These are phyloP conservation scores for Holcopasites calliopsidis DNA, from an alignment of 1,140 invertebrate genomes.

Conservation along the genomic window DNA sequence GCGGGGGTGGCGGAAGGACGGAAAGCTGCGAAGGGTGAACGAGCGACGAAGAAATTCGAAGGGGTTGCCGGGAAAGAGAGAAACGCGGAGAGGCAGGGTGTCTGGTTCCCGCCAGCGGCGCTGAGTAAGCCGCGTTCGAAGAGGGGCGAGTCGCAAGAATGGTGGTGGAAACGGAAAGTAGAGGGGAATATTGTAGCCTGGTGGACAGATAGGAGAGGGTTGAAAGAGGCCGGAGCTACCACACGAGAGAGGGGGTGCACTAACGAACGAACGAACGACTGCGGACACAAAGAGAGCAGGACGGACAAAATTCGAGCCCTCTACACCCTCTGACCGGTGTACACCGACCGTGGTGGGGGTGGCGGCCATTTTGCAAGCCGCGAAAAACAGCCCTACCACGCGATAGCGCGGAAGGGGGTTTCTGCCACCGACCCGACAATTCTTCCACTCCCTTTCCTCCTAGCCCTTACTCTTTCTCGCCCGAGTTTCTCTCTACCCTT, in stretches of 20 bases:
- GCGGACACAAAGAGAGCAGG: constrained; percentile 77
- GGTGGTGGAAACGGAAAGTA: constrained; percentile 40
- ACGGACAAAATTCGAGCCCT: constrained; percentile 77
- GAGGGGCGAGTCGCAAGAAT: constrained; percentile 29
- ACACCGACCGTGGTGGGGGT: constrained; percentile 66
- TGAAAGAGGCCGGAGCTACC: constrained; percentile 41
- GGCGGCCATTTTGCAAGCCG: constrained; percentile 79
- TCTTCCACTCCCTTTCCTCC: constrained; percentile 57
- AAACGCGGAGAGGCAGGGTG: constrained; percentile 11
- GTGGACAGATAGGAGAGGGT: constrained; percentile 39
- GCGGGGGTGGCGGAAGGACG: background rate
- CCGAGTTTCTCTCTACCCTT: constrained; percentile 58
- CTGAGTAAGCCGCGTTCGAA: background rate
- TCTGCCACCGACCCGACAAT: constrained; percentile 57
- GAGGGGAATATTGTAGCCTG: constrained; percentile 47
- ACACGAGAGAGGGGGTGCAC: constrained; percentile 49
- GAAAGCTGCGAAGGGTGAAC: background rate
- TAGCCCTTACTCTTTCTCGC: constrained; percentile 44
- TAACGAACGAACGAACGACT: constrained; percentile 64
- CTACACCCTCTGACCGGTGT: constrained; percentile 55
- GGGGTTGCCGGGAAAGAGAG: constrained; percentile 19
- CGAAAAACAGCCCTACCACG: constrained; percentile 80
- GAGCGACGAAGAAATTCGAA: constrained; percentile 5
- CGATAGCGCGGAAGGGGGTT: constrained; percentile 73
- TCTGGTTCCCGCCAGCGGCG: constrained; percentile 35